Percentiles rank a stretch among this genome's conserved stretches.
Evolutionary conservation across 1,140 invertebrate genomes (phyloP).

Genomic region (Zaprionus inermis): DNA sequence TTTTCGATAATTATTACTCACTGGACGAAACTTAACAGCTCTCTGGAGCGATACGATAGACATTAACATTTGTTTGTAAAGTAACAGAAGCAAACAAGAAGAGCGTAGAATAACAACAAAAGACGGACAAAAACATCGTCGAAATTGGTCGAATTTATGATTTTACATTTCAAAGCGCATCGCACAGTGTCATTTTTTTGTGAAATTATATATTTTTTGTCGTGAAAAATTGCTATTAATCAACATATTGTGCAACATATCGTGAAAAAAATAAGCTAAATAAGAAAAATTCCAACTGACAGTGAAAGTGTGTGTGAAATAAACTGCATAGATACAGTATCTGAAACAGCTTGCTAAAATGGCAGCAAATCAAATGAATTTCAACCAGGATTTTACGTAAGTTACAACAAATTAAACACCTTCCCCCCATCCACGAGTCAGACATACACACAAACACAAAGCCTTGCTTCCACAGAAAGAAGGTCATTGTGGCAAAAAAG

Average conservation of each 20-base stretch:
- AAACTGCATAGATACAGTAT: constrained; percentile 44
- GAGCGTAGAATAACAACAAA: constrained; percentile 55
- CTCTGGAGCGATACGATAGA: neutral
- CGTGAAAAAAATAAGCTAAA: constrained; percentile 14
- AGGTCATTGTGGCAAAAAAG: constrained; percentile 65
- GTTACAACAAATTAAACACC: constrained; percentile 49
- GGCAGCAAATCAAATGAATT: constrained; percentile 80
- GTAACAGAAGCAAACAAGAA: constrained; percentile 48
- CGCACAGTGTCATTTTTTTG: constrained; percentile 7
- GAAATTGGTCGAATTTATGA: constrained; percentile 35
- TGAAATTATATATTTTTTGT: constrained; percentile 17
- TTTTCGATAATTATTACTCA: constrained; percentile 2
- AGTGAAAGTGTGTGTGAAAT: constrained; percentile 67
- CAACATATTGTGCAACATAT: constrained; percentile 2
- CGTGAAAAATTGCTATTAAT: constrained; percentile 19
- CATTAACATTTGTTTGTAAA: constrained; percentile 46
- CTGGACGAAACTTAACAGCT: constrained; percentile 34
- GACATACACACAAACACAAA: constrained; percentile 30
- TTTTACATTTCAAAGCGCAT: neutral
- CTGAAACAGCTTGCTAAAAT: constrained; percentile 53
- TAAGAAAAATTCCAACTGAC: constrained; percentile 1
- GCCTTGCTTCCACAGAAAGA: constrained; percentile 56
- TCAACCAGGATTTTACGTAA: constrained; percentile 84
- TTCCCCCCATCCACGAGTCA: neutral
- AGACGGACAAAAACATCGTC: constrained; percentile 49